Evolutionary conservation across 2,113 vertebrate genomes (phyloP).

Genomic region (Notiomystis cincta): DNA sequence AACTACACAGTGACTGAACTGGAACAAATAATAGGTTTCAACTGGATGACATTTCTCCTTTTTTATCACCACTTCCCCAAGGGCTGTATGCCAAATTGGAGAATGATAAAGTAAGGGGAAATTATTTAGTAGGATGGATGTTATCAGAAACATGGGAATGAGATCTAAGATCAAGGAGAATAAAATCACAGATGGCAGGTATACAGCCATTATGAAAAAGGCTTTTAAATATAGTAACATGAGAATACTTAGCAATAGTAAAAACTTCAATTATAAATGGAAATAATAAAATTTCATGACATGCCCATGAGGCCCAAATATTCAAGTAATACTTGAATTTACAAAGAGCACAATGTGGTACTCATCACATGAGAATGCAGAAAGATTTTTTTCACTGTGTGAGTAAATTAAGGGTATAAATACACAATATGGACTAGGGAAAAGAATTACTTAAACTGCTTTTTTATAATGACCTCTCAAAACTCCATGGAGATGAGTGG

Average conservation of each 20-base stretch:
- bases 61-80: not conserved
- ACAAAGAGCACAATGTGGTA: not conserved
- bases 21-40: not conserved
- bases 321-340: not conserved
- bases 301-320: not conserved
- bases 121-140: not conserved
- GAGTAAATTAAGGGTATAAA: not conserved
- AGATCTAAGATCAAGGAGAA: not conserved
- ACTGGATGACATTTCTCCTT: not conserved
- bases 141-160: not conserved
- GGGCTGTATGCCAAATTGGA: not conserved
- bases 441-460: not conserved
- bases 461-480: not conserved
- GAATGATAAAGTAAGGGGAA: not conserved
- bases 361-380: not conserved
- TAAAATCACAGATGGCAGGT: not conserved
- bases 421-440: not conserved
- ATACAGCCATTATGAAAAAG: not conserved
- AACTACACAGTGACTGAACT: not conserved
- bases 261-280: not conserved
- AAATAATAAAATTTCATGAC: not conserved
- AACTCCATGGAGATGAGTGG: not conserved
- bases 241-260: not conserved
- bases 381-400: not conserved
- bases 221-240: not conserved